These are phyloP conservation scores for Coracias cyanogaster DNA, from an alignment of 2,797 vertebrate genomes.

Conservation along the genomic window DNA sequence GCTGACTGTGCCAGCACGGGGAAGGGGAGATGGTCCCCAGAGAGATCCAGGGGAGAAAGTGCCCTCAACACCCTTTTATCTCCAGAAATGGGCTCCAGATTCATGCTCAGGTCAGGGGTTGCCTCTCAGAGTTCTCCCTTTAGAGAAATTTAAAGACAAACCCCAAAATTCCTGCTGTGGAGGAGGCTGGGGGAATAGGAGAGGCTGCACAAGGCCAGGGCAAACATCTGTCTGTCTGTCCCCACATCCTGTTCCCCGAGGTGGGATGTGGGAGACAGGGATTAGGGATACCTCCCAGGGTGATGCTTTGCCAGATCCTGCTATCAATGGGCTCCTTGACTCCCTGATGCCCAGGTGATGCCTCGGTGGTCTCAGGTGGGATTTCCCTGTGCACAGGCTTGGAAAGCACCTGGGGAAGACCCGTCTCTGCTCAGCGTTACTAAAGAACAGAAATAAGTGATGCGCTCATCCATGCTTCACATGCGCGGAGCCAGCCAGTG, in stretches of 20 bases:
- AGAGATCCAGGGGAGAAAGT: background rate
- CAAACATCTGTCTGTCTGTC: background rate
- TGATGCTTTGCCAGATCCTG: background rate
- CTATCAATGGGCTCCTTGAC: rapidly evolving
- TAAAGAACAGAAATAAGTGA: background rate
- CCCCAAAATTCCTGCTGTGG: background rate
- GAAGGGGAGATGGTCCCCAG: rapidly evolving
- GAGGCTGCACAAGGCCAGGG: background rate
- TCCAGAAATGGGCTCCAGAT: background rate
- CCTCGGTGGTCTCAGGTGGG: rapidly evolving
- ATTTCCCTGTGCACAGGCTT: background rate
- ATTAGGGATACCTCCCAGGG: background rate
- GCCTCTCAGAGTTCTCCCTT: background rate
- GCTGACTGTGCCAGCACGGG: rapidly evolving
- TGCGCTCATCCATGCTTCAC: rapidly evolving
- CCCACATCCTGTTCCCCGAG: rapidly evolving
- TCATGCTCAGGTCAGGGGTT: background rate
- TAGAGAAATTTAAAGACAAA: background rate
- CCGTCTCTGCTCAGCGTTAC: background rate
- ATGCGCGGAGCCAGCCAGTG: background rate
- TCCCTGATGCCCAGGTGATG: background rate
- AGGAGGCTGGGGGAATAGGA: background rate
- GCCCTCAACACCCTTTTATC: no score
- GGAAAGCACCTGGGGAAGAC: background rate
- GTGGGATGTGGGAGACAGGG: background rate